Conservation (phyloP, 2,888 invertebrate genomes). For the Agriotes lineatus region DNA sequence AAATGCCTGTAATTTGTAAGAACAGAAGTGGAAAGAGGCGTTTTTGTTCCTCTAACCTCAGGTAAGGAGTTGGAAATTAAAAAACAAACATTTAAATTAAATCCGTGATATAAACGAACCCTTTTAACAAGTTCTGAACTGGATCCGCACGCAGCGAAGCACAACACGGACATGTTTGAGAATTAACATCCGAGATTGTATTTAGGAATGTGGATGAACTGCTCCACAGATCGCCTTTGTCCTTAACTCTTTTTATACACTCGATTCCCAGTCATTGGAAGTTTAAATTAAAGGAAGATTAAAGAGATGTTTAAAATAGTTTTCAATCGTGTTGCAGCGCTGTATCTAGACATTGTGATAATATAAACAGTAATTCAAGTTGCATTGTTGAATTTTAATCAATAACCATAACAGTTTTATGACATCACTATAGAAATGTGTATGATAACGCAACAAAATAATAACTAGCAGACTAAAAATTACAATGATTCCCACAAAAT, state of each 20-base stretch:
- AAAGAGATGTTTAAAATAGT: too few relatives aligned
- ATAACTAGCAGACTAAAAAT: too few relatives aligned
- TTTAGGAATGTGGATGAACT: constrained; percentile 60
- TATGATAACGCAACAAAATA: too few relatives aligned
- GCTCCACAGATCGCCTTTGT: constrained; percentile 43
- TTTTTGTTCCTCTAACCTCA: constrained; percentile 12
- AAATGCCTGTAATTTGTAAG: background rate
- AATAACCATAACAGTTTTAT: too few relatives aligned
- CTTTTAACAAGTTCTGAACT: constrained; percentile 56
- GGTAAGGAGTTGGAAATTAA: constrained; percentile 37
- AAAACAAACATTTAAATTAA: constrained; percentile 49
- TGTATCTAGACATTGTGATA: too few relatives aligned
- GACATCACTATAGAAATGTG: too few relatives aligned
- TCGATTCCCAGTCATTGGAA: too few relatives aligned
- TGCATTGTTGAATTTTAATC: too few relatives aligned
- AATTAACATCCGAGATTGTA: constrained; percentile 61
- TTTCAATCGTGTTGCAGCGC: too few relatives aligned
- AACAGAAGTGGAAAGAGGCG: background rate
- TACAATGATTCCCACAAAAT: too few relatives aligned
- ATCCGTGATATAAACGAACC: constrained; percentile 49
- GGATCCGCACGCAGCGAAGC: constrained; percentile 61
- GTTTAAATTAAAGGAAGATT: too few relatives aligned
- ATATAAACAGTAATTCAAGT: too few relatives aligned
- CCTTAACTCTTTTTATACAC: constrained; percentile 35
- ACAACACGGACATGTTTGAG: constrained; percentile 60